phyloP scores from a whole-genome alignment of 2,888 invertebrate genomes.

The Morpho achilles region DNA sequence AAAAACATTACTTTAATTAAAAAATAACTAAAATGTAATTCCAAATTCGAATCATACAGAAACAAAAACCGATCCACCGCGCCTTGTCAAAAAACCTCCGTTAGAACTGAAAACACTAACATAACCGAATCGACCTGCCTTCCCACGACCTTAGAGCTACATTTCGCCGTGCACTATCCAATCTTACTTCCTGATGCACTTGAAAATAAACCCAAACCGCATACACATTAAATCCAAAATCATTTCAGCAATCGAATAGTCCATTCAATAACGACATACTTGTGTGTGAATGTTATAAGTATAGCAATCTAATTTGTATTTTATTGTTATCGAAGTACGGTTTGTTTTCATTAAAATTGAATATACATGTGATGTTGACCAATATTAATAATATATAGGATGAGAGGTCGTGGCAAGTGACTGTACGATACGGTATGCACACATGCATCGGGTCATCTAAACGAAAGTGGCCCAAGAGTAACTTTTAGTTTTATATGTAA shows the following conservation, averaged over 20 bases:
- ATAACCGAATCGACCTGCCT: constrained; percentile 63
- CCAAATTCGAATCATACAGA: background rate
- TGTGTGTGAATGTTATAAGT: constrained; percentile 38
- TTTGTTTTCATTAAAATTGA: constrained; percentile 32
- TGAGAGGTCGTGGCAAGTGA: constrained; percentile 72
- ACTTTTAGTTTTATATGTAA: too few species aligned
- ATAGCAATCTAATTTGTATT: constrained; percentile 26
- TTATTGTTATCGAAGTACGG: constrained; percentile 33
- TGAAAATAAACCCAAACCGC: constrained; percentile 39
- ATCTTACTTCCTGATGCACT: constrained; percentile 67
- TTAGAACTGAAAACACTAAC: constrained; percentile 59
- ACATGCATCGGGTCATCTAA: constrained; percentile 28
- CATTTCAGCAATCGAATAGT: constrained; percentile 35
- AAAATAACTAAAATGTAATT: too few species aligned
- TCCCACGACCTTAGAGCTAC: constrained; percentile 74
- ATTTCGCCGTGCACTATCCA: constrained; percentile 72
- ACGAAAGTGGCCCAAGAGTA: too few species aligned
- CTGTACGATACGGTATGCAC: constrained; percentile 47
- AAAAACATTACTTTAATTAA: too few species aligned
- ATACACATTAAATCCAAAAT: constrained; percentile 38
- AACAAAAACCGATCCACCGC: constrained; percentile 22
- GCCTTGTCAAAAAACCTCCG: constrained; percentile 63
- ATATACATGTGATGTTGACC: constrained; percentile 60
- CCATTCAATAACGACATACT: constrained; percentile 68
- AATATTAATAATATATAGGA: constrained; percentile 67